Conservation (phyloP, 1,140 invertebrate species). For the Rhopalosiphum maidis region DNA sequence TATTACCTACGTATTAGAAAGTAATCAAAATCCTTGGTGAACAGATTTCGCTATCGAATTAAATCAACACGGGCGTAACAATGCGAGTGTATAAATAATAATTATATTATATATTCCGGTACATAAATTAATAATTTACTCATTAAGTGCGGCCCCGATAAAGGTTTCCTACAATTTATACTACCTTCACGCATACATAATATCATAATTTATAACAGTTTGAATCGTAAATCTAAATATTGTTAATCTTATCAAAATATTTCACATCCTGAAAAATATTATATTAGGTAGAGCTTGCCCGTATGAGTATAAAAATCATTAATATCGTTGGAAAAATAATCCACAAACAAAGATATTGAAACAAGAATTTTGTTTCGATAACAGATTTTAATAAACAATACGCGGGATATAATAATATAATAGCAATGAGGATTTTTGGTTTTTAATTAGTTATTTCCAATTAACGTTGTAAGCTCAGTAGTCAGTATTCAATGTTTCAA, state of each 20-base stretch:
- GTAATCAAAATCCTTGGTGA: not conserved
- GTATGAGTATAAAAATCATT: not conserved
- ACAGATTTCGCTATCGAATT: not conserved
- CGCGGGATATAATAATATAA: not conserved
- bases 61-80: not conserved
- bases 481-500: not conserved
- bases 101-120: constrained; percentile 17
- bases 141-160: not conserved
- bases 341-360: not conserved
- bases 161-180: constrained; percentile 8
- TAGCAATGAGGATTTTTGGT: not conserved
- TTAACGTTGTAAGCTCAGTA: not conserved
- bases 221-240: constrained; percentile 1
- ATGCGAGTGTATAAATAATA: not conserved
- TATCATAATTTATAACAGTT: constrained; percentile 13
- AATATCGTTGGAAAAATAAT: not conserved
- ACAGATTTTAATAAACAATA: not conserved
- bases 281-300: not conserved
- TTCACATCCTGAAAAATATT: not conserved
- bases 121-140: constrained; percentile 14
- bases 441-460: not conserved
- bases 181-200: constrained; percentile 15
- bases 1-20: not conserved
- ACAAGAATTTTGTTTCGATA: not conserved
- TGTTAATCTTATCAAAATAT: not conserved